Base-by-base conservation (phyloP, 2,888 invertebrate genomes). In the Torymus texanus region DNA sequence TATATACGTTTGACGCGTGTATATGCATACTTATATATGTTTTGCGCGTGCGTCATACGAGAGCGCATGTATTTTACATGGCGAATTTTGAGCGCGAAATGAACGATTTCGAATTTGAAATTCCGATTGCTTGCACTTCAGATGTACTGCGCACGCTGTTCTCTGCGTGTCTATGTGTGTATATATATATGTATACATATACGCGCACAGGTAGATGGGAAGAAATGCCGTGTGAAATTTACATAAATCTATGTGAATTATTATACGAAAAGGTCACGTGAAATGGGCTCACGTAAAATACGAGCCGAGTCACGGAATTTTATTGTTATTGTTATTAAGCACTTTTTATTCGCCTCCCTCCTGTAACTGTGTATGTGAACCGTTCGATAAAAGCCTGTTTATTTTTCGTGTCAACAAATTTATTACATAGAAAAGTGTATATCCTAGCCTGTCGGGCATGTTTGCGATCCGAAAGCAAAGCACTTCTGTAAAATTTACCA, bases 191-290 rank as follows among this genome's bases (percentile, higher is more conserved):
- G 21, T 2, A 21, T 21, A 41, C 8, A 8, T 41, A 41, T 41
- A 8, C 8, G 29, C 2, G 29, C 29, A 41, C 41, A 41, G 41
- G 41, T 41, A 41, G 5, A 41, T 4, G 10, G 56, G 13, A 67
- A 67, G 67, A 53, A 67, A 74, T 21, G 50, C 10, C 59, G 61
- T 14, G 68, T 59, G 41, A 61, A 53, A 75, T 75, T 75, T 75
- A 67, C 75, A 75, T 75, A 75, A 75, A 75, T 75, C 75, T 61
- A 55, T 16, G 53, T 51, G 62, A 70, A 70, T 68, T 68, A 70
- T 68, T 68, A 68, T 63, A 53, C n/a, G 29, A 21, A 71, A 14
- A 53, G 62, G 55, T 68, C 68, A 68, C 61, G 75, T 68, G 61
- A 67, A 68, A 66, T 18, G 13, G 16, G 58, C 14, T 41, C 61